Conservation (phyloP, 2,113 vertebrate species). For the Brevimyrus niger region DNA sequence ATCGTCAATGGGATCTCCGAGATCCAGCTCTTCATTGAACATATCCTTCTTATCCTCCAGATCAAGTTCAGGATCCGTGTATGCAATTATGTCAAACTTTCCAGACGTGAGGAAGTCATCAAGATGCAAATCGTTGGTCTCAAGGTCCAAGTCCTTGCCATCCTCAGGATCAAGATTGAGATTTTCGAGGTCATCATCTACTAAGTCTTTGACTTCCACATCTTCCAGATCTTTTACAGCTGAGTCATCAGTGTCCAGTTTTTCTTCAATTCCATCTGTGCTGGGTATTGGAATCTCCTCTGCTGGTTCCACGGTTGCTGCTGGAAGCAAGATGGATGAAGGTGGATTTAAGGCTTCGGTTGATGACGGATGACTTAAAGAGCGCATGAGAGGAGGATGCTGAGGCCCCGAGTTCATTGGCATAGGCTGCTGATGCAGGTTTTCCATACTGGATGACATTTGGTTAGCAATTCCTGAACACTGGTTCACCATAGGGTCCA, state of each 20-base stretch:
- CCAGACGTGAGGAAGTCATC: conserved; percentile 87
- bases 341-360: conserved; percentile 49
- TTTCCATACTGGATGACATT: conserved; percentile 59
- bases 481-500: conserved; percentile 50
- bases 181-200: conserved; percentile 88
- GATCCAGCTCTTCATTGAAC: conserved; percentile 91
- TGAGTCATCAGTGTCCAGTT: conserved; percentile 83
- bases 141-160: conserved; percentile 86
- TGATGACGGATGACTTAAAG: conserved; percentile 52
- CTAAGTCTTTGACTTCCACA: conserved; percentile 95
- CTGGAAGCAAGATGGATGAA: conserved; percentile 42
- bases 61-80: conserved; percentile 90
- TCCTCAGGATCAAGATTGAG: conserved; percentile 87
- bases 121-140: conserved; percentile 83
- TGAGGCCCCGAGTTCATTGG: conserved; percentile 45
- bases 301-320: conserved; percentile 45
- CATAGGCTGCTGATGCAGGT: conserved; percentile 49
- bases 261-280: conserved; percentile 73
- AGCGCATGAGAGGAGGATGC: conserved; percentile 46
- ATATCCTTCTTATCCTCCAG: conserved; percentile 91
- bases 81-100: conserved; percentile 95
- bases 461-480: conserved; percentile 51
- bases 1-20: conserved; percentile 76
- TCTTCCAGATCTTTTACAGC: conserved; percentile 89
- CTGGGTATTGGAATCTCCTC: conserved; percentile 45